Evolutionary conservation across 2,797 vertebrate species (phyloP).

Genomic region (Centropyge bicolor): DNA sequence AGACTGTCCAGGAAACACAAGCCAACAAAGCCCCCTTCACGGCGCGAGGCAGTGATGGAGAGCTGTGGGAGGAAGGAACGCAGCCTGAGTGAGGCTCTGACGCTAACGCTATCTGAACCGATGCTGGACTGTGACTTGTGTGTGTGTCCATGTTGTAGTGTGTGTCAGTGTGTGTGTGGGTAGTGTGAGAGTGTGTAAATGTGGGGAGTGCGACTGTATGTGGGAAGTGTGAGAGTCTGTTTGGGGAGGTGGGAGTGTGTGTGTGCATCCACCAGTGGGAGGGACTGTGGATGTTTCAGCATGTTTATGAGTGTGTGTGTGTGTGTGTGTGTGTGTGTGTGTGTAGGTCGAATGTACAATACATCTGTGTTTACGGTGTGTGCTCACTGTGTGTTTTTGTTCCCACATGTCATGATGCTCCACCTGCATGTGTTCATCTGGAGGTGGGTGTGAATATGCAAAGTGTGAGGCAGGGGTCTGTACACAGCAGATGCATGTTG

Average conservation of each 20-base stretch:
- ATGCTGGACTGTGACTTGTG: constrained; percentile 21
- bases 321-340: background rate
- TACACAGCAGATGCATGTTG: constrained; percentile 13
- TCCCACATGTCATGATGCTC: background rate
- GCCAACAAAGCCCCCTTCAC: constrained; percentile 68
- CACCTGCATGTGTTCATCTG: constrained; percentile 3
- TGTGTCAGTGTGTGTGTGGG: constrained; percentile 34
- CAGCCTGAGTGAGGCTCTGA: constrained; percentile 56
- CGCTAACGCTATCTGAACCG: constrained; percentile 43
- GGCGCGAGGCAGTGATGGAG: constrained; percentile 36
- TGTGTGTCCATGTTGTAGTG: constrained; percentile 12
- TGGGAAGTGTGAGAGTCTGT: constrained; percentile 51
- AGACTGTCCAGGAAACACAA: constrained; percentile 67
- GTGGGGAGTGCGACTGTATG: constrained; percentile 42
- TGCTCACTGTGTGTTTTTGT: constrained; percentile 7
- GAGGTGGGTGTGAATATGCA: constrained; percentile 17
- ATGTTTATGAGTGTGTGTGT: too few relatives aligned
- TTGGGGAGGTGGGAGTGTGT: constrained; percentile 20
- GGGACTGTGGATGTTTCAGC: constrained; percentile 27
- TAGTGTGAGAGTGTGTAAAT: constrained; percentile 19
- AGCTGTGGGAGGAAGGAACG: constrained; percentile 36
- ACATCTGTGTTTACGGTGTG: constrained; percentile 5
- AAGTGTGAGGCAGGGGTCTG: background rate
- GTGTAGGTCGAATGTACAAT: constrained; percentile 1
- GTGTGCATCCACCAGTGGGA: background rate